phyloP scores from a whole-genome alignment of 2,797 vertebrate species.

The Peromyscus eremicus region DNA sequence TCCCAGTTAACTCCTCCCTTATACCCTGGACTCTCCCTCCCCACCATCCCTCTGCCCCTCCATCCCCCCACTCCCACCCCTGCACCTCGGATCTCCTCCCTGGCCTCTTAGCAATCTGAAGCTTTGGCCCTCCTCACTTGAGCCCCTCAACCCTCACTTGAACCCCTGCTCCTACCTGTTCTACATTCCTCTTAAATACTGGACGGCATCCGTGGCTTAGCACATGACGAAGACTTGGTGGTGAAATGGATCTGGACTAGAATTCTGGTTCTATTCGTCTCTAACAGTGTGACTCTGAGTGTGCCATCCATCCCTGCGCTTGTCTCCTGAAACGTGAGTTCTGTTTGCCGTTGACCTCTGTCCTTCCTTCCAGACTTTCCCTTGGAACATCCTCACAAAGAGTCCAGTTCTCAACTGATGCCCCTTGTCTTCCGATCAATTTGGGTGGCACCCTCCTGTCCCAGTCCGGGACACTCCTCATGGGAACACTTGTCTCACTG shows the following conservation, averaged over 20 bases:
- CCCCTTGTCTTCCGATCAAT: background rate
- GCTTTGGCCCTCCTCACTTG: background rate
- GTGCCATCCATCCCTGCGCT: background rate
- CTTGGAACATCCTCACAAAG: background rate
- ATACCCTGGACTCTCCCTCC: background rate
- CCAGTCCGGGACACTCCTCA: background rate
- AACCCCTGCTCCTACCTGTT: background rate
- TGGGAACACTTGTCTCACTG: background rate
- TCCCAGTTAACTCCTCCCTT: background rate
- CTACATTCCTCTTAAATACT: background rate
- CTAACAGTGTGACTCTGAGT: background rate
- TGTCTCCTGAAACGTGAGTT: background rate
- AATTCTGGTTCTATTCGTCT: background rate
- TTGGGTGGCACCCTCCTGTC: background rate
- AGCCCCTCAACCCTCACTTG: background rate
- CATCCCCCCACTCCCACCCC: rapidly evolving
- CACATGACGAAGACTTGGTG: background rate
- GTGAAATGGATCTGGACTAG: background rate
- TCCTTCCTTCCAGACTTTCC: background rate
- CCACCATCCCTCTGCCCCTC: background rate
- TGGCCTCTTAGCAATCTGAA: background rate
- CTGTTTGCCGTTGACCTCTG: background rate
- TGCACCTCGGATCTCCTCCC: background rate
- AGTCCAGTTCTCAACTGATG: background rate
- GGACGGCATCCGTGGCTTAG: background rate